phyloP scores from a whole-genome alignment of 2,888 invertebrate species.

The Sabellastarte sp. region DNA sequence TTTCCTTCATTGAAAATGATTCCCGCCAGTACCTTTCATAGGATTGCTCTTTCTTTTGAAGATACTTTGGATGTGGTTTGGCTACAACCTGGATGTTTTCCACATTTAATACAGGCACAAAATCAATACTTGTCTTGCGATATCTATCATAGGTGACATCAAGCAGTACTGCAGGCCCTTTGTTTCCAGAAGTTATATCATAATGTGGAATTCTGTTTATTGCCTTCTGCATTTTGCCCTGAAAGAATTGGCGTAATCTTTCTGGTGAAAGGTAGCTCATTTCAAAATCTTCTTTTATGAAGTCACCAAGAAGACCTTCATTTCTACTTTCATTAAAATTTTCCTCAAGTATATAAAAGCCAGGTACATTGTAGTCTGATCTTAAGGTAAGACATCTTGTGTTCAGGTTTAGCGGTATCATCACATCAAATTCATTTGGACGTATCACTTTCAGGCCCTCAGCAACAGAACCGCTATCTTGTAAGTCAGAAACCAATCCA shows the following conservation, averaged over 20 bases:
- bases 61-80: constrained; percentile 5
- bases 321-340: no score
- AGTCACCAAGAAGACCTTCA: not conserved
- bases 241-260: not conserved
- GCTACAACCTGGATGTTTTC: constrained; percentile 5
- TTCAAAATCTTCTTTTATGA: constrained; percentile 11
- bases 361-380: constrained; percentile 5
- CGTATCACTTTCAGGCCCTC: constrained; percentile 17
- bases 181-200: constrained; percentile 2
- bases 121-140: constrained; percentile 8
- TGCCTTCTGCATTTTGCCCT: not conserved
- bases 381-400: constrained; percentile 3
- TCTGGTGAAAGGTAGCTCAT: constrained; percentile 14
- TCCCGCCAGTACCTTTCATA: constrained; percentile 15
- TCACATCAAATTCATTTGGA: constrained; percentile 16
- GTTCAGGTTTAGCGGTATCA: constrained; percentile 9
- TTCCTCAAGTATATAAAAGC: constrained; percentile 6
- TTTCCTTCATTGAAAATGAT: constrained; percentile 10
- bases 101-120: constrained; percentile 8
- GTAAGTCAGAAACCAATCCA: not conserved
- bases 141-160: constrained; percentile 9
- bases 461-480: constrained; percentile 10
- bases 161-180: constrained; percentile 11
- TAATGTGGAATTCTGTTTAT: not conserved
- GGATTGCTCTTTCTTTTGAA: not conserved